Percentiles rank a stretch among this genome's conserved stretches.
phyloP scores from a whole-genome alignment of 2,797 vertebrate genomes.

The Sebastes umbrosus region DNA sequence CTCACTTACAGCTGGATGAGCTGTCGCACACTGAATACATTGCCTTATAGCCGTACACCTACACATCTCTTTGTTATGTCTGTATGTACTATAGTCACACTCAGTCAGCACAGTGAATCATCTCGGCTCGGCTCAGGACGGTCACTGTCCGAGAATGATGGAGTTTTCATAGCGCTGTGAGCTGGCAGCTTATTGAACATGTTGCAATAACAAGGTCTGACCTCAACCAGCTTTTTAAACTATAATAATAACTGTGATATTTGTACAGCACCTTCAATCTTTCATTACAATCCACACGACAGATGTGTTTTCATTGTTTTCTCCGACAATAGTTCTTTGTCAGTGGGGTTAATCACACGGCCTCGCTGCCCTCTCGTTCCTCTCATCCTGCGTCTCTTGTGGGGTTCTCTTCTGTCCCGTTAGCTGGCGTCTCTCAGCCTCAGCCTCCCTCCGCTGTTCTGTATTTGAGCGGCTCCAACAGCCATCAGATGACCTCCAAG shows the following conservation, averaged over 20 bases:
- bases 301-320: conserved; percentile 21
- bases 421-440: conserved; percentile 30
- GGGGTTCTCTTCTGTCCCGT: conserved; percentile 21
- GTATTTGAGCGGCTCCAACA: conserved; percentile 28
- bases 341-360: conserved; percentile 55
- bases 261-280: conserved; percentile 13
- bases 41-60: conserved; percentile 21
- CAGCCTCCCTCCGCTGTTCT: conserved; percentile 27
- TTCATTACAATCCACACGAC: not conserved
- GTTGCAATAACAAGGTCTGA: conserved; percentile 11
- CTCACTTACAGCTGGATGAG: conserved; percentile 1
- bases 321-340: not conserved
- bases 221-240: conserved; percentile 20
- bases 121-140: not conserved
- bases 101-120: conserved; percentile 46
- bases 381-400: conserved; percentile 17
- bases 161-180: conserved; percentile 19
- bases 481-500: conserved; percentile 70
- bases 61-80: conserved; percentile 28
- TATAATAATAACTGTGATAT: conserved; percentile 8
- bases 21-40: conserved; percentile 11
- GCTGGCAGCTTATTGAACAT: conserved; percentile 21
- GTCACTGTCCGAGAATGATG: conserved; percentile 42
- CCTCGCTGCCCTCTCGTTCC: conserved; percentile 25
- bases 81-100: conserved; percentile 12